These are phyloP conservation scores for Tachycineta bicolor DNA, from an alignment of 2,113 vertebrate species.

Conservation along the genomic window DNA sequence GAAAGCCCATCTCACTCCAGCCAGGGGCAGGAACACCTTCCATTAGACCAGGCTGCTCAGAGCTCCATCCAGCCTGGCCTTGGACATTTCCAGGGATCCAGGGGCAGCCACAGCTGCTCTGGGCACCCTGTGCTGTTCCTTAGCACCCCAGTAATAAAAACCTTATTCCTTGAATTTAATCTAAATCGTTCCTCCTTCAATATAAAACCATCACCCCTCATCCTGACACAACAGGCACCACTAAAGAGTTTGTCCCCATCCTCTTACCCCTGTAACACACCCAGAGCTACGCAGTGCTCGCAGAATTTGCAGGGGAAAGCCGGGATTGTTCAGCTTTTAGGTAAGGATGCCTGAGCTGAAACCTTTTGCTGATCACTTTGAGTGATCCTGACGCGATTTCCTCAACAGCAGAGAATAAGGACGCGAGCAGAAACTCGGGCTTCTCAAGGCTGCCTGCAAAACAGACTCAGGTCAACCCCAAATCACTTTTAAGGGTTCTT, in stretches of 20 bases:
- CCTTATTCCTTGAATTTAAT: not conserved
- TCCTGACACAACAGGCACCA: not conserved
- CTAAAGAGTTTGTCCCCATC: not conserved
- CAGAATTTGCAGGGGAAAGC: not conserved
- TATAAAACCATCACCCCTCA: not conserved
- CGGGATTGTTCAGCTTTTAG: rapidly evolving
- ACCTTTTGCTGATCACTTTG: not conserved
- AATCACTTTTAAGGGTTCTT: not conserved
- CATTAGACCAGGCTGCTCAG: not conserved
- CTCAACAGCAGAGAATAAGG: not conserved
- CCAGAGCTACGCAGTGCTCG: rapidly evolving
- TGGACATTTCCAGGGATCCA: not conserved
- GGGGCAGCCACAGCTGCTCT: not conserved
- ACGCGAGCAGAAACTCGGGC: rapidly evolving
- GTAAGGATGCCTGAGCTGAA: not conserved
- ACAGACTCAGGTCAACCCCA: not conserved
- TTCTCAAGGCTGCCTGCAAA: not conserved
- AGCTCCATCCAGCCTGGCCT: not conserved
- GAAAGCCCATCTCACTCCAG: not conserved
- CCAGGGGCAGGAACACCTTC: not conserved
- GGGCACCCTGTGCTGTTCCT: not conserved
- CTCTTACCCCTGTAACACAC: not conserved
- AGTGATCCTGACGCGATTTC: not conserved
- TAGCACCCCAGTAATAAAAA: not conserved
- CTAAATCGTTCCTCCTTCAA: not conserved